Evolutionary conservation across 1,140 invertebrate species (phyloP).

Genomic region (Diorhabda carinulata): DNA sequence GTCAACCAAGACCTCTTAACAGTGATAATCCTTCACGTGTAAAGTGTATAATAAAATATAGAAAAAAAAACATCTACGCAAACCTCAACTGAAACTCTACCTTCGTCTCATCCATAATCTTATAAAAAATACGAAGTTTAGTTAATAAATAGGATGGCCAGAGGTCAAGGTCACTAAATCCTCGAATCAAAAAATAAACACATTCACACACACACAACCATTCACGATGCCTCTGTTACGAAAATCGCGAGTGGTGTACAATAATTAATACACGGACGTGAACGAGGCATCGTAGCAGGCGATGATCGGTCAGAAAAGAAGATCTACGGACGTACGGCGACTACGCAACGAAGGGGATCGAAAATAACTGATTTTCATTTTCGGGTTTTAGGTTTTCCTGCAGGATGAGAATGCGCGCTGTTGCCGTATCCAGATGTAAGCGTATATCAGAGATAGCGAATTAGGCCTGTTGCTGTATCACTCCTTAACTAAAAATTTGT

Average conservation of each 20-base stretch:
- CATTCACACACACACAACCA: background rate
- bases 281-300: slow-evolving; percentile 9
- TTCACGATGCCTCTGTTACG: background rate
- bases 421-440: slow-evolving; percentile 4
- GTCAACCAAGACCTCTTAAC: background rate
- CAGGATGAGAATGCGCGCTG: slow-evolving; percentile 16
- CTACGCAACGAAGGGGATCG: slow-evolving; percentile 23
- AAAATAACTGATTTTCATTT: slow-evolving; percentile 30
- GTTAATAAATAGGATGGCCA: too few species aligned
- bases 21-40: background rate
- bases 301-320: slow-evolving; percentile 6
- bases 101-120: too few species aligned
- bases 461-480: too few species aligned
- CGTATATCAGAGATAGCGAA: too few species aligned
- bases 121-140: too few species aligned
- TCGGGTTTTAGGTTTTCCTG: slow-evolving; percentile 26
- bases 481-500: too few species aligned
- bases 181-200: background rate
- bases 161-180: background rate
- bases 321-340: slow-evolving; percentile 3
- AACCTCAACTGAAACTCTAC: too few species aligned
- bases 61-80: background rate
- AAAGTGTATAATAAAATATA: background rate
- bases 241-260: background rate
- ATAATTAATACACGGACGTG: slow-evolving; percentile 10